Conservation (phyloP, 2,113 vertebrate species). For the Oenanthe oenanthe region DNA sequence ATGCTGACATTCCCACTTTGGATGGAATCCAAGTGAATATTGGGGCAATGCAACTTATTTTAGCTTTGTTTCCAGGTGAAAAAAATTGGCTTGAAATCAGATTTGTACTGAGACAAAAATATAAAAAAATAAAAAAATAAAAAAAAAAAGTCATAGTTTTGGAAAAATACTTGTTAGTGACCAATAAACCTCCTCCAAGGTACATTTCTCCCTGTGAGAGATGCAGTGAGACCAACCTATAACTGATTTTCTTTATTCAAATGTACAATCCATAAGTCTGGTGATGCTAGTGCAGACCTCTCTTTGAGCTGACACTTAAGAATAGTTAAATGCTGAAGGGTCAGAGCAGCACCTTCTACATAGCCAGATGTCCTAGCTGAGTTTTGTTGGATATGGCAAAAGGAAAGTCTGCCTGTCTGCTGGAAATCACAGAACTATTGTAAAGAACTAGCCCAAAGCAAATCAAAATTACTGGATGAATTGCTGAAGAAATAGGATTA, state of each 20-base stretch:
- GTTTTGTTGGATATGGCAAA: neutral
- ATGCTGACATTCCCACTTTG: neutral
- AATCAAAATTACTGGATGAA: neutral
- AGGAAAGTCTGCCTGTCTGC: neutral
- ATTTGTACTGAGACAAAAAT: neutral
- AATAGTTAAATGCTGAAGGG: neutral
- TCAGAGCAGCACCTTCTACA: neutral
- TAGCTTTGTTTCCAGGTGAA: neutral
- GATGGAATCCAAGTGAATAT: neutral
- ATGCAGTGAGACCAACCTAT: neutral
- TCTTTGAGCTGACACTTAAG: neutral
- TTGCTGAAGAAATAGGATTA: conserved; percentile 14
- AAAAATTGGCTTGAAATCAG: neutral
- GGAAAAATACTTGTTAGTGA: neutral
- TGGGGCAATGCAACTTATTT: neutral
- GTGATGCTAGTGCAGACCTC: neutral
- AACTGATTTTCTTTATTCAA: neutral
- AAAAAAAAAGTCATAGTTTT: neutral
- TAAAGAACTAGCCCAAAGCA: neutral
- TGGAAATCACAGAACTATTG: neutral
- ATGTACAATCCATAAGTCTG: neutral
- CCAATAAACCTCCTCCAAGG: neutral
- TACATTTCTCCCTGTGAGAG: neutral
- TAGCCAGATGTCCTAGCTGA: neutral
- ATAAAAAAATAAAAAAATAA: too few relatives aligned